Evolutionary conservation across 1,140 invertebrate species (phyloP), one percentile per base, ranked within the genome.

Genomic region (Hycleus cichorii): DNA sequence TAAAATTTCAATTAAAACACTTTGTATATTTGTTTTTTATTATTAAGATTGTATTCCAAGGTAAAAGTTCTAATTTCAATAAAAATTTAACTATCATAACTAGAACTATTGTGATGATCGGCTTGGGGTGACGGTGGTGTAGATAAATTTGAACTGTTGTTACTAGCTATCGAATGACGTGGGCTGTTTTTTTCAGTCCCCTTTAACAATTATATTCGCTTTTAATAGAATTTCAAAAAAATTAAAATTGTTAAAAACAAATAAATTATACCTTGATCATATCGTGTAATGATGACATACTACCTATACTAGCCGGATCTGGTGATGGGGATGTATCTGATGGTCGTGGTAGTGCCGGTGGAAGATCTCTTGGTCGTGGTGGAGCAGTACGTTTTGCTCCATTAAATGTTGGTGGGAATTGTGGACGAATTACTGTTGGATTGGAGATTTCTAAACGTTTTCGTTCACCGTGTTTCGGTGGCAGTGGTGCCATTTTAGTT

Each of bases 71-170:
- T 32, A 32, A 32, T 38, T 53, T 53, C 42, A 52, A 46, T 32
- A 32, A 32, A 27, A 26, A 56, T 66, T 72, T 73, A 74, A 64
- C 73, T 74, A 71, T 86, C 84, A 61, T 85, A 86, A 60, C 83
- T 85, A 24, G 85, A 88, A 66, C 84, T 86, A 48, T 74, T 67
- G 64, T 83, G 83, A 67, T 85, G 84, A 70, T 88, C 85, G 56
- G 83, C 80, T 60, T 83, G 83, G 38, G 86, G 86, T 69, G 84
- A 86, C n/a, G 87, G 87, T 53, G 87, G 86, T 58, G 85, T 89
- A 55, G 86, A 88, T 60, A 85, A 78, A 73, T 87, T 88, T 66
- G 85, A 89, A 75, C 86, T 89, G 72, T 88, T 89, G 74, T 90
- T 90, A 42, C 88, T 90, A 26, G 86, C 86, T 65, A 89, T 83